Conservation (phyloP, 2,888 invertebrate genomes). For the Cacoxenus indagator region DNA sequence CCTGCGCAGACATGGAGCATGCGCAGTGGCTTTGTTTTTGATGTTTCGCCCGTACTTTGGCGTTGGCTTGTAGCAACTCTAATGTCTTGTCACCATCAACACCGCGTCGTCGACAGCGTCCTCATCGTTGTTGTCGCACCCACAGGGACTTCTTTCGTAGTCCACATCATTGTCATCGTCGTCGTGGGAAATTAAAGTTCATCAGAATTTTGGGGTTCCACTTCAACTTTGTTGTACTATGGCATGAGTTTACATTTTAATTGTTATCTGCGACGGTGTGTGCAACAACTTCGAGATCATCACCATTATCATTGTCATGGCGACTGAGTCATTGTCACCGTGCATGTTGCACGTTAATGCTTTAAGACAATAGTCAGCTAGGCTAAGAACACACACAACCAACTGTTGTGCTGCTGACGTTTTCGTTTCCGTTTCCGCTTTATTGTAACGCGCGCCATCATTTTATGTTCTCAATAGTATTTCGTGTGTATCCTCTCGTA, state of each 20-base stretch:
- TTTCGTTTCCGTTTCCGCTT: conserved; percentile 29
- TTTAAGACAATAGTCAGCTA: background rate
- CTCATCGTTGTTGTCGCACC: conserved; percentile 21
- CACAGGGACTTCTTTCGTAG: no score
- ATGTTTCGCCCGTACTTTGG: background rate
- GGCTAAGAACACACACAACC: conserved; percentile 38
- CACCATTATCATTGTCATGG: background rate
- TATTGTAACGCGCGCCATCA: conserved; percentile 20
- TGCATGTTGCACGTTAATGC: background rate
- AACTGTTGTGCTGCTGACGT: conserved; percentile 48
- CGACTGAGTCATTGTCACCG: background rate
- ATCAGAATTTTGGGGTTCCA: background rate
- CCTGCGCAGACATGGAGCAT: conserved; percentile 47
- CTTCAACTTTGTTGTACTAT: conserved; percentile 1
- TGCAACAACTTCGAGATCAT: background rate
- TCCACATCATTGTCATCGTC: conserved; percentile 24
- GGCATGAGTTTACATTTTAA: conserved; percentile 4
- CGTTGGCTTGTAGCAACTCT: background rate
- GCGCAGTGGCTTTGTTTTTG: conserved; percentile 34
- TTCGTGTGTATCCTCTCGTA: background rate
- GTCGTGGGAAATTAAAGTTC: conserved; percentile 58
- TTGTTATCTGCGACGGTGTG: background rate
- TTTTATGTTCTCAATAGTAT: background rate
- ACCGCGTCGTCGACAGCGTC: no score
- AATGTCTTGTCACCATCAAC: background rate